These are phyloP conservation scores for Volucella zonaria DNA, from an alignment of 2,888 invertebrate genomes.

Conservation along the genomic window DNA sequence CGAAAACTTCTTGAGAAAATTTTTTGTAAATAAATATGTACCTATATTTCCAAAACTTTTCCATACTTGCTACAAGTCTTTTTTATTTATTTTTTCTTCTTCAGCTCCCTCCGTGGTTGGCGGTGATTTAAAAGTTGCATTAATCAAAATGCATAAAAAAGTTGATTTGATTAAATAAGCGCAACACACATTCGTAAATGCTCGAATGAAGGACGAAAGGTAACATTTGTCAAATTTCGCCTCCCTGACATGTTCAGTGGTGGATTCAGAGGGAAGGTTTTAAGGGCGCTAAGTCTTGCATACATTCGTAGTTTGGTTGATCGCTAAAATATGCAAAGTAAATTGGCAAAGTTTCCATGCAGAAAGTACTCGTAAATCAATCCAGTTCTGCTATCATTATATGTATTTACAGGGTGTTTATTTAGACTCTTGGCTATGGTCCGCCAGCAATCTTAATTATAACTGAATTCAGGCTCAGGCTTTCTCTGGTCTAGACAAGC, in stretches of 20 bases:
- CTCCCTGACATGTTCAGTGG: slow-evolving; percentile 6
- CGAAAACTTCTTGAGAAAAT: slow-evolving; percentile 55
- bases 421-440: no score
- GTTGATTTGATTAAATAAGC: slow-evolving; percentile 50
- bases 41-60: slow-evolving; percentile 46
- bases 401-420: no score
- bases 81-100: slow-evolving; percentile 17
- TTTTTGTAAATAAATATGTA: slow-evolving; percentile 46
- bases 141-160: slow-evolving; percentile 64
- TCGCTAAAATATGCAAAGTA: no score
- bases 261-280: slow-evolving; percentile 2
- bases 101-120: slow-evolving; percentile 5
- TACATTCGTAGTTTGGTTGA: no score
- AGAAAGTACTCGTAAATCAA: no score
- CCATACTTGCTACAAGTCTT: slow-evolving; percentile 13
- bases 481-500: no score
- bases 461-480: no score
- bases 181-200: slow-evolving; percentile 48
- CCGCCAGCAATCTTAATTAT: no score
- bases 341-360: no score
- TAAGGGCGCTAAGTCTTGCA: neutral
- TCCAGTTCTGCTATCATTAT: no score
- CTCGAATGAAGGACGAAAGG: neutral
- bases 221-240: slow-evolving; percentile 32
- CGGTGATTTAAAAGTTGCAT: slow-evolving; percentile 69